phyloP scores from a whole-genome alignment of 2,888 invertebrate species.

The Cenopis cana region DNA sequence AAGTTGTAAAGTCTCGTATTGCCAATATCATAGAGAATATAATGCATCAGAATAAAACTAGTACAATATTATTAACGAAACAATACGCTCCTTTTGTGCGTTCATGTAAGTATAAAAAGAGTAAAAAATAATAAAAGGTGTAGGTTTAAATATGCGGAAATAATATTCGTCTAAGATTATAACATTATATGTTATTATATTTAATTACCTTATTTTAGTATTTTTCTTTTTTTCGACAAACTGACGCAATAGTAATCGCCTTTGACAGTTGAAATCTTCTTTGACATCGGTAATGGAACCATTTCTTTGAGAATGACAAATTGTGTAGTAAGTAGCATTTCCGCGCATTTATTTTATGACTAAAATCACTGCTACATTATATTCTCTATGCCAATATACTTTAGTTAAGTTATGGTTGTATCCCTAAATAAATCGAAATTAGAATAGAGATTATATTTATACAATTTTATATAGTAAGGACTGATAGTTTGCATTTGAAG shows the following conservation, averaged over 20 bases:
- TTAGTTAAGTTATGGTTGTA: constrained; percentile 49
- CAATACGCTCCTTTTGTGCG: too few species aligned
- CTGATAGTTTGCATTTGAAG: constrained; percentile 59
- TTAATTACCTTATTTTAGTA: too few species aligned
- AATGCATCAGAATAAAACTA: not conserved
- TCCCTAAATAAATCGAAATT: constrained; percentile 42
- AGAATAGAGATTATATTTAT: constrained; percentile 48
- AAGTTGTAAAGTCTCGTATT: constrained; percentile 61
- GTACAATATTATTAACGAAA: not conserved
- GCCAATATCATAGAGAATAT: constrained; percentile 43
- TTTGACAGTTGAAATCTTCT: too few species aligned
- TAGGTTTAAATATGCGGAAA: too few species aligned
- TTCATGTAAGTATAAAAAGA: not conserved
- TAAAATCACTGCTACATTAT: constrained; percentile 31
- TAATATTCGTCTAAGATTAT: too few species aligned
- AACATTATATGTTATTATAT: too few species aligned
- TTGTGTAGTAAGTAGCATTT: not conserved
- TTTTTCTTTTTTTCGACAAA: too few species aligned
- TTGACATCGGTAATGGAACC: too few species aligned
- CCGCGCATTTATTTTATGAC: not conserved
- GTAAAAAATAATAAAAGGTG: too few species aligned
- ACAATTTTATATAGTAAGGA: constrained; percentile 49
- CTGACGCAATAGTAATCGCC: too few species aligned
- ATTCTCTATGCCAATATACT: constrained; percentile 34
- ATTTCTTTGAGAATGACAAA: not conserved